Base-by-base conservation (phyloP, 2,888 invertebrate species). In the Conus canariensis region DNA sequence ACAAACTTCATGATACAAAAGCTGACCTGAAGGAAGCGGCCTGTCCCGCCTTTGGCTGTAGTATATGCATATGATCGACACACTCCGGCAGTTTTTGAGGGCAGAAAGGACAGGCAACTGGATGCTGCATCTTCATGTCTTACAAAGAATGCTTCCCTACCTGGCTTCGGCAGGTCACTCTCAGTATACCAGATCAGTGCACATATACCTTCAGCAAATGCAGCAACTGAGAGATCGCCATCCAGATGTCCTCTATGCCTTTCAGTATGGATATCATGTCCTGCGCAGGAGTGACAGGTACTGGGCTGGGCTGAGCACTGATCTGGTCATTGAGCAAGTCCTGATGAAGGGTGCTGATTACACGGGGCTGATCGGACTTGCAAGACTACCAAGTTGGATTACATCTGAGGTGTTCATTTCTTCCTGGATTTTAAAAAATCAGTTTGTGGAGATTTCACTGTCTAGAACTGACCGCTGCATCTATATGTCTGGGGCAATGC, bases 281-380 rank as follows among this genome's bases (percentile, higher is more conserved):
- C 59, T 89, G 22, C 80, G 90, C 59, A 64, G 89, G 14, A 87
- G 83, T 87, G 90, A 67, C 59, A 64, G 90, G 7, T 87, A 74
- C 67, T 91, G 90, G 90, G 90, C 87, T 60, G 90, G 90, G n/a
- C 83, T 87, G 60, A 82, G 82, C 58, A 59, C 83, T 30, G 88
- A 89, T 56, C 16, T 89, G 64, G 70, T 83, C 5, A 89, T 83
- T 82, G 88, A 89, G 45, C 88, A 89, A 30, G 67, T 89, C 19
- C 83, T 89, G 9, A 93, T 93, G 93, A 88, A 30, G 30, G 0
- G 30, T 30, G 30, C 30, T 30, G 30, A 30, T 30, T 30, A 30
- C 30, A 30, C 30, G 30, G 30, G 30, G 30, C 30, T 30, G 30
- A 30, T 30, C 30, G 30, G 30, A 30, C 30, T 30, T 30, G 30